Percentiles rank a stretch among this genome's conserved stretches.
Evolutionary conservation across 2,888 invertebrate species (phyloP).

Genomic region (Lasioglossum figueresi): DNA sequence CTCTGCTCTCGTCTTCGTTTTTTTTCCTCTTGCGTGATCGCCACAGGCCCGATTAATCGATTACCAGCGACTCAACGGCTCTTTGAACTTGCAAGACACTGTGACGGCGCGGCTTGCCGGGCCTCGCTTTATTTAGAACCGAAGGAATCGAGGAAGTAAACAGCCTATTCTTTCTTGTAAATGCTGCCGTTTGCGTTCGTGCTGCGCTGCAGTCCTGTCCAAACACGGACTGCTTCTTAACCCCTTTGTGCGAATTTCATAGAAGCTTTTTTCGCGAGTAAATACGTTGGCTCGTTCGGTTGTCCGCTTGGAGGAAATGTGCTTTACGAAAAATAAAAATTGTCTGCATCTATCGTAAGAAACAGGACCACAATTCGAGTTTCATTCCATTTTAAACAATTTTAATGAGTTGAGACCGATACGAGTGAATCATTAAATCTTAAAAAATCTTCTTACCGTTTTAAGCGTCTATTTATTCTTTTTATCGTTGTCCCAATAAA

Average conservation of each 20-base stretch:
- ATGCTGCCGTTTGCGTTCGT: not conserved
- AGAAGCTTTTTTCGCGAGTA: not conserved
- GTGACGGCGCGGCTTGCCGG: not conserved
- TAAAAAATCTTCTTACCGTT: no score
- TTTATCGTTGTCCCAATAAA: not conserved
- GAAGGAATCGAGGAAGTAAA: slow-evolving; percentile 1
- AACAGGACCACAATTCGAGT: no score
- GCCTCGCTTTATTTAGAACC: slow-evolving; percentile 7
- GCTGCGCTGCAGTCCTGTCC: not conserved
- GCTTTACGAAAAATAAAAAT: no score
- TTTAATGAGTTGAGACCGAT: no score
- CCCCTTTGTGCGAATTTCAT: not conserved
- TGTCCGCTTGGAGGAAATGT: no score
- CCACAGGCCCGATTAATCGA: slow-evolving; percentile 1
- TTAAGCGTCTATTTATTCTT: no score
- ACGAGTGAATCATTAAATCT: no score
- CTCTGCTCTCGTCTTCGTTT: not conserved
- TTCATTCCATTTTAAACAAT: no score
- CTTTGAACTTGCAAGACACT: slow-evolving; percentile 11
- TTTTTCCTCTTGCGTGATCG: not conserved
- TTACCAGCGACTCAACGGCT: not conserved
- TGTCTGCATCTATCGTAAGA: no score
- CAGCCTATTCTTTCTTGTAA: not conserved
- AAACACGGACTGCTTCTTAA: not conserved
- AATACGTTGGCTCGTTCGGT: not conserved